Conservation (phyloP, 2,113 vertebrate species). For the Orientallactaga bullata region DNA sequence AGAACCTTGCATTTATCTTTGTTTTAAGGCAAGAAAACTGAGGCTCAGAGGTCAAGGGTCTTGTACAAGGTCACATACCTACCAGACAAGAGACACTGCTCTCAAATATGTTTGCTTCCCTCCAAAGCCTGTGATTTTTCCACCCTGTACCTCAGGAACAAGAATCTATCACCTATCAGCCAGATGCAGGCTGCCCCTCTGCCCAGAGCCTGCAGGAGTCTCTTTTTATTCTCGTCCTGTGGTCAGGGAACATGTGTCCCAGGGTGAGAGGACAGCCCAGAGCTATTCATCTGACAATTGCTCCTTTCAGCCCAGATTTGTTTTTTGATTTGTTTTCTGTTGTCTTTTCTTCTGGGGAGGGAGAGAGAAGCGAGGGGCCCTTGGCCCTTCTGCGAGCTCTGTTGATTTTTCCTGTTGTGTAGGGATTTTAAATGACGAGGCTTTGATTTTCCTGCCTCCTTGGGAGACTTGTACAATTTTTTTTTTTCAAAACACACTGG, state of each 20-base stretch:
- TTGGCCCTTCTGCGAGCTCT: slow-evolving; percentile 64
- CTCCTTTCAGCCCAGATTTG: slow-evolving; percentile 65
- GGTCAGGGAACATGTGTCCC: neutral
- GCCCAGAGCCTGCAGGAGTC: no score
- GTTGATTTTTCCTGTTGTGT: slow-evolving; percentile 73
- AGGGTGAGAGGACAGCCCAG: neutral
- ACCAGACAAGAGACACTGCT: no score
- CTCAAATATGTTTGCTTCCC: neutral
- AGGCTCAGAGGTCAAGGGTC: neutral
- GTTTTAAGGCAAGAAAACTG: neutral
- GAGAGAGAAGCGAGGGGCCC: neutral
- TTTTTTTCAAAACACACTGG: slow-evolving; percentile 25
- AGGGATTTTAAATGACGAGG: slow-evolving; percentile 74
- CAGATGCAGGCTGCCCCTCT: neutral
- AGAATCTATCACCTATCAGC: neutral
- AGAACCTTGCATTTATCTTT: neutral
- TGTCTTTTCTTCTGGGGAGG: slow-evolving; percentile 71
- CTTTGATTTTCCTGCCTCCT: slow-evolving; percentile 76
- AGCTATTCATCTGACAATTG: slow-evolving; percentile 42
- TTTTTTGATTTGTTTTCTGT: slow-evolving; percentile 76
- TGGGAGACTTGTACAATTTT: slow-evolving; percentile 60
- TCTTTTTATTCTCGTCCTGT: neutral
- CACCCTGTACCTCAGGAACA: neutral
- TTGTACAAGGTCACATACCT: neutral
- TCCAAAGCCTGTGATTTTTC: neutral